Base-by-base conservation (phyloP, 2,797 vertebrate species). In the Ptychobarbus kaznakovi region DNA sequence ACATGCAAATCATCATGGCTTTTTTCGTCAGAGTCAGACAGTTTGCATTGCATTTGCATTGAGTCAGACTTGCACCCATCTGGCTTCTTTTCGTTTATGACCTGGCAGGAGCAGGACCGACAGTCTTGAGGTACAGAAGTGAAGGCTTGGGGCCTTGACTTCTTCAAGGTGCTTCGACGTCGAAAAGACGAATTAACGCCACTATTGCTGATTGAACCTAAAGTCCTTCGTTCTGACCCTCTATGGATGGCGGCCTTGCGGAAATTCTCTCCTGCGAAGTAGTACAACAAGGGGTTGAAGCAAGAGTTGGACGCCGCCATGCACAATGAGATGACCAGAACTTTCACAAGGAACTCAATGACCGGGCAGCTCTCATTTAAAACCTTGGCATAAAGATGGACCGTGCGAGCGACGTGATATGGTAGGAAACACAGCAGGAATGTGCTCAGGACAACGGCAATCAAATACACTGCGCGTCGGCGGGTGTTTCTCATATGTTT, bases 381-480 rank as follows among this genome's bases (percentile, higher is more conserved):
- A 32, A 89, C 86, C 2, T 91, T 65, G 0, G 90, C 89, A 0
- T 92, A 92, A 20, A 95, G 90, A 90, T 95, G 94, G 63, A 93
- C 44, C 0, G 94, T 84, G 0, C 95, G 90, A 0, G 88, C 20
- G 61, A 93, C 7, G 77, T 95, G 95, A 40, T 95, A 95, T 9
- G 95, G 95, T 85, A 94, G 85, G 1, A 95, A 95, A 86, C 94
- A 95, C 16, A 95, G 25, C 81, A 95, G 90, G 86, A 95, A 95
- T 40, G 92, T 94, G 2, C 13, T 88, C 0, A 92, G 90, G 35
- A 95, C 93, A 80, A 92, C 86, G 35, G 82, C 18, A 2, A 95
- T 88, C 79, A 95, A 84, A 46, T 74, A 82, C 58, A 93, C 32
- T 0, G 94, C 85, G 20, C 90, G 91, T 1, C 3, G 63, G 0